Conservation (phyloP, 2,797 vertebrate species). For the Falco columbarius region DNA sequence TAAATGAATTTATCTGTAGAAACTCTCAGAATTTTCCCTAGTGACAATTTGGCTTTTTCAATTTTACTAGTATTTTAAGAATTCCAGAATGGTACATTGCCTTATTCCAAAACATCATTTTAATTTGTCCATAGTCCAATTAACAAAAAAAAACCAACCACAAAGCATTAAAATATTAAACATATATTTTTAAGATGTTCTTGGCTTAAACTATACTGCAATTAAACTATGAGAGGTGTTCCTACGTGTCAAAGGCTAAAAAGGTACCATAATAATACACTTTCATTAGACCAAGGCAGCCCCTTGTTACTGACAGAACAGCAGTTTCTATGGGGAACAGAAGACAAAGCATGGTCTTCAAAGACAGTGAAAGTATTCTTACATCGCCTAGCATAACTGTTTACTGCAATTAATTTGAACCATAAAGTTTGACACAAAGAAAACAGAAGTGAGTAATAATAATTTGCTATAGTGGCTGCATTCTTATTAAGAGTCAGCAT, state of each 20-base stretch:
- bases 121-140: not conserved
- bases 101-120: not conserved
- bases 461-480: not conserved
- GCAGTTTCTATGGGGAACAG: not conserved
- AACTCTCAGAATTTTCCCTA: not conserved
- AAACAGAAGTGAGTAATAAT: not conserved
- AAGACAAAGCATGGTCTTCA: not conserved
- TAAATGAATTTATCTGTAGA: not conserved
- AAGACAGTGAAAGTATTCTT: not conserved
- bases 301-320: not conserved
- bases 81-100: not conserved
- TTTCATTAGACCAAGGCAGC: not conserved
- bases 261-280: not conserved
- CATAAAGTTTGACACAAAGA: not conserved
- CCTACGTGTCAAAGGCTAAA: not conserved
- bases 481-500: not conserved
- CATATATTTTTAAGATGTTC: not conserved
- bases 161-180: not conserved
- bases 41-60: not conserved
- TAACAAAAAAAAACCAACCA: not conserved
- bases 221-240: not conserved
- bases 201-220: not conserved
- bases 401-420: not conserved
- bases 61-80: not conserved
- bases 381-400: fast-evolving